phyloP scores from a whole-genome alignment of 2,888 invertebrate genomes.

The Mythimna ferrago region DNA sequence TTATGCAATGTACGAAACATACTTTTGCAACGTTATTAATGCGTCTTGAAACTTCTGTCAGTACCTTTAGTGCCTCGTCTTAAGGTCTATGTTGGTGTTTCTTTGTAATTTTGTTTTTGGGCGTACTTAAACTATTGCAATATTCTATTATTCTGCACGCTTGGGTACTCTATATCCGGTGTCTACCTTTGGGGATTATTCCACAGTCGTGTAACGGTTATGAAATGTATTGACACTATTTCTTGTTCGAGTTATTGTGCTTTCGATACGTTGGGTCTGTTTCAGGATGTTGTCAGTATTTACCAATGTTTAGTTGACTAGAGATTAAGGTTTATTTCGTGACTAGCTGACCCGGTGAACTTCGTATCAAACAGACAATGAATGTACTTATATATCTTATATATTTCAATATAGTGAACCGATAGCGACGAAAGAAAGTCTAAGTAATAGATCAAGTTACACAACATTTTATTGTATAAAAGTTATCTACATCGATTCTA shows the following conservation, averaged over 20 bases:
- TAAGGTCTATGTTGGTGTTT: conserved; percentile 19
- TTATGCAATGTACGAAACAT: conserved; percentile 53
- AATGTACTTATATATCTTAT: too few species aligned
- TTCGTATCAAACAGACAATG: too few species aligned
- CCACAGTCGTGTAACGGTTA: conserved; percentile 43
- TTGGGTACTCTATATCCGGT: conserved; percentile 57
- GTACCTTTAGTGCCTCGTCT: neutral
- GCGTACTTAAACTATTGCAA: conserved; percentile 37
- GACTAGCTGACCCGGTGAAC: too few species aligned
- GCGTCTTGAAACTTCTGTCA: neutral
- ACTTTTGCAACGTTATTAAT: conserved; percentile 27
- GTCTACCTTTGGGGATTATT: conserved; percentile 56
- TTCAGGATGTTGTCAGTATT: conserved; percentile 19
- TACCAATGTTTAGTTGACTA: conserved; percentile 3
- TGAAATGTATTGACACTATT: conserved; percentile 45
- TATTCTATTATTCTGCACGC: conserved; percentile 39
- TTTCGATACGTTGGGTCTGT: conserved; percentile 27
- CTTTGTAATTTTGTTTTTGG: conserved; percentile 11
- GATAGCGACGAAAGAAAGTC: too few species aligned
- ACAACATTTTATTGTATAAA: too few species aligned
- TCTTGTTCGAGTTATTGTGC: conserved; percentile 35
- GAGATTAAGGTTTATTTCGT: neutral
- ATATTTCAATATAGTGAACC: too few species aligned
- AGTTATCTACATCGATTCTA: too few species aligned
- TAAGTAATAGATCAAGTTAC: too few species aligned